Conservation (phyloP, 2,888 invertebrate genomes). For the Ophion ventricosus region DNA sequence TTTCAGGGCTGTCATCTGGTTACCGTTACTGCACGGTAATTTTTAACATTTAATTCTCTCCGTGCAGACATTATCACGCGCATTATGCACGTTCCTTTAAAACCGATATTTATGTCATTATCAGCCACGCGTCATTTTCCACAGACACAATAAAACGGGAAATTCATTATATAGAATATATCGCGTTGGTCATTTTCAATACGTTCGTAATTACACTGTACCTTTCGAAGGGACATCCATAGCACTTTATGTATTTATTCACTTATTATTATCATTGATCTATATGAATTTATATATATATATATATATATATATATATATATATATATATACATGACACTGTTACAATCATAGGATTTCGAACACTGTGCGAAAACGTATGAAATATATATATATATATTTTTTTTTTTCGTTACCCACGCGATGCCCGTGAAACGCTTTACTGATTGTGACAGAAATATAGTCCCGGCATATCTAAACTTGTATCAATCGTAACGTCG, state of each 20-base stretch:
- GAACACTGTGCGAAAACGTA: neutral
- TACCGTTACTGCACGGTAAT: too few relatives aligned
- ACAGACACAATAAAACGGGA: neutral
- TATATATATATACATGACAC: neutral
- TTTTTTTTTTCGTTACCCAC: neutral
- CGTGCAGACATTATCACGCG: neutral
- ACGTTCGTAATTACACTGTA: neutral
- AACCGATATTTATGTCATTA: neutral
- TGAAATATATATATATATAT: neutral
- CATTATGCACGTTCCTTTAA: neutral
- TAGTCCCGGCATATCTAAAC: conserved; percentile 58
- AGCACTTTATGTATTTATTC: neutral
- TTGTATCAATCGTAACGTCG: conserved; percentile 57
- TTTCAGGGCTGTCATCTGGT: too few relatives aligned
- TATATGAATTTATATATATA: neutral
- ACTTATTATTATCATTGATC: neutral
- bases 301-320: neutral
- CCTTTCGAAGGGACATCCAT: conserved; percentile 42
- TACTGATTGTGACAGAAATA: neutral
- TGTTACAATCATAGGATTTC: neutral
- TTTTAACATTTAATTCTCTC: too few relatives aligned
- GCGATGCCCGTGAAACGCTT: conserved; percentile 4
- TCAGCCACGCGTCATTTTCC: neutral
- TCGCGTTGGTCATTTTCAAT: too few relatives aligned
- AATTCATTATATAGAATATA: neutral